Evolutionary conservation across 2,888 invertebrate species (phyloP), one percentile per base, ranked within the genome.

Genomic region (Clitarchus hookeri): DNA sequence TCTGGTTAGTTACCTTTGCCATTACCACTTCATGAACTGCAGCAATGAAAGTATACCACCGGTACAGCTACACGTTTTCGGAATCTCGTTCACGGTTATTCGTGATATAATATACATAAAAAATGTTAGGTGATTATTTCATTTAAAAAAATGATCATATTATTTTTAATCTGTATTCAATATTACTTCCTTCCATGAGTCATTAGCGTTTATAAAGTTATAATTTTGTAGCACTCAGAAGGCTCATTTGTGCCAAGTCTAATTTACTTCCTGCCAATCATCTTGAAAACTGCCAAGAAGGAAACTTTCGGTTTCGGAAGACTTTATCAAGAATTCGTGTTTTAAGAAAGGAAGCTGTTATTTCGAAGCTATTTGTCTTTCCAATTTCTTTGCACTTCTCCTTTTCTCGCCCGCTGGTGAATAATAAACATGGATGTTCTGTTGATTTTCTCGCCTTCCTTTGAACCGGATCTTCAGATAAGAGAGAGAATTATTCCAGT

Each of bases 391-490:
- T 65, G n/a, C 23, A n/a, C 65, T n/a, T 65, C 65, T 65, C 65
- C 65, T 65, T 65, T 16, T 11, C n/a, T 65, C 65, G n/a, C 65
- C n/a, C 65, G 8, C 65, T 65, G 19, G 65, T 65, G 65, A 65
- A 65, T 65, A 65, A 65, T 65, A 8, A n/a, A 65, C 23, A n/a
- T 23, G n/a, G 65, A 65, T 65, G 65, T 65, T 65, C 65, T 65
- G 65, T 65, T 65, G 65, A 65, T 65, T 65, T 65, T 65, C 65
- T 65, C 65, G 65, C 65, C 65, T 65, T 23, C 23, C 65, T 65
- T 65, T 65, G 65, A 65, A 19, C 19, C 19, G 23, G 53, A 8
- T 16, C 65, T 65, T 16, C 8, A 16, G 8, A 11, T 1, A 3
- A 65, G n/a, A 65, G 12, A 65, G 65, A 65, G n/a, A 65, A 65